These are phyloP conservation scores for Fopius arisanus DNA, from an alignment of 1,140 invertebrate genomes.

Conservation along the genomic window DNA sequence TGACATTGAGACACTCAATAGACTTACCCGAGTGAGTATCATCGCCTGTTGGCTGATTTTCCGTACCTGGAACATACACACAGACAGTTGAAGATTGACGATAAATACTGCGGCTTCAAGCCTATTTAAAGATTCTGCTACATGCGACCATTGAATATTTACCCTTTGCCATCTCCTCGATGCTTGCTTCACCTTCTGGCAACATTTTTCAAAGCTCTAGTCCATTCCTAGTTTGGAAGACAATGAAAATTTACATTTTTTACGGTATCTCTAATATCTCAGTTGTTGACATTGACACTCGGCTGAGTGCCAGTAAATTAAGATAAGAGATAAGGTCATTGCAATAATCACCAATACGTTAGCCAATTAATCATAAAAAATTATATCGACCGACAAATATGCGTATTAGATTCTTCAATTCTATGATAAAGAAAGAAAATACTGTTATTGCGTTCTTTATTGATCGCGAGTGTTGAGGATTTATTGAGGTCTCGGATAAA, in stretches of 20 bases:
- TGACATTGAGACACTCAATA: conserved; percentile 34
- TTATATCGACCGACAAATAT: too few relatives aligned
- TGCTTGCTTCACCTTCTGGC: conserved; percentile 51
- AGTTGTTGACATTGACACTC: neutral
- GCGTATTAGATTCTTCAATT: neutral
- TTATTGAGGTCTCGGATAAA: conserved; percentile 3
- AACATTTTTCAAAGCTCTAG: conserved; percentile 44
- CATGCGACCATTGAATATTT: conserved; percentile 13
- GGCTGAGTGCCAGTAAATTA: conserved; percentile 21
- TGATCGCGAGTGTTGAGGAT: neutral
- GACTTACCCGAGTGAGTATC: conserved; percentile 54
- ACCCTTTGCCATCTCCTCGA: conserved; percentile 59
- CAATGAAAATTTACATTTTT: conserved; percentile 29
- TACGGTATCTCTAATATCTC: neutral
- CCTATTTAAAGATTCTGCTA: neutral
- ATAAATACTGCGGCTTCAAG: conserved; percentile 11
- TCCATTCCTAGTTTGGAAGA: conserved; percentile 38
- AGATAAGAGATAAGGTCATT: neutral
- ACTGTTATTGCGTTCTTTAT: neutral
- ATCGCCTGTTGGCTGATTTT: conserved; percentile 52
- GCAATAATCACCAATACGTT: neutral
- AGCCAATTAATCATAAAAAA: too few relatives aligned
- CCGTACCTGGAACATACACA: conserved; percentile 46
- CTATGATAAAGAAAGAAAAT: neutral
- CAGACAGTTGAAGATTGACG: conserved; percentile 24